Evolutionary conservation across 2,797 vertebrate species (phyloP), one percentile per base, ranked within the genome.

Genomic region (Diceros bicornis): DNA sequence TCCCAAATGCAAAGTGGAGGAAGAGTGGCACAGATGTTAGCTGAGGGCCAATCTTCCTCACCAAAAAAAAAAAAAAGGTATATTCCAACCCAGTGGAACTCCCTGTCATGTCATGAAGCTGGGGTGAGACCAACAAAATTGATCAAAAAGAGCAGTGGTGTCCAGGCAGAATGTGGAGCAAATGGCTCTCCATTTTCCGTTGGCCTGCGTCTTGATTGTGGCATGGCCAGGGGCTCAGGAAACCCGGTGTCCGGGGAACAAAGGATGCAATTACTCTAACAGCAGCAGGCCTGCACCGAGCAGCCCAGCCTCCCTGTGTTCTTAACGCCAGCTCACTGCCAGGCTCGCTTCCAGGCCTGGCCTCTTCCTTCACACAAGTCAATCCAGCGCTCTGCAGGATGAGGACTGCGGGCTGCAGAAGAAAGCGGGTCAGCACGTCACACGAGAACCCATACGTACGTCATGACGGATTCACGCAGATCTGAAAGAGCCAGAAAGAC

Each of bases 351-450:
- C 74, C 50, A 9, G 29, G 47, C 34, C 37, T 11, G 47, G 50
- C 4, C 11, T 8, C 66, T n/a, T 13, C 25, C 1, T 27, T n/a
- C 64, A 2, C 17, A 29, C 0, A 0, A 0, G 0, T 27, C n/a
- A 4, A 3, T 11, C 59, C 21, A 17, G 41, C 29, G 55, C 57
- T 17, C 9, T 4, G 16, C 81, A n/a, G 66, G 32, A 14, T 20
- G 11, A 17, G 82, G 41, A 12, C 16, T 6, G 20, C 1, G 13
- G 27, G 7, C 17, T 12, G 62, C 44, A n/a, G 34, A 13, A 23
- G 16, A 34, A 50, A 16, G 77, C 59, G 37, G 23, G 62, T 13
- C 10, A 17, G 66, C 50, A 69, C 6, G n/a, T 52, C 23, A 0
- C 18, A 57, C 0, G 7, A 4, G 6, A 27, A 37, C 52, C n/a